Evolutionary conservation across 2,888 invertebrate genomes (phyloP).

Genomic region (Diaperis boleti): DNA sequence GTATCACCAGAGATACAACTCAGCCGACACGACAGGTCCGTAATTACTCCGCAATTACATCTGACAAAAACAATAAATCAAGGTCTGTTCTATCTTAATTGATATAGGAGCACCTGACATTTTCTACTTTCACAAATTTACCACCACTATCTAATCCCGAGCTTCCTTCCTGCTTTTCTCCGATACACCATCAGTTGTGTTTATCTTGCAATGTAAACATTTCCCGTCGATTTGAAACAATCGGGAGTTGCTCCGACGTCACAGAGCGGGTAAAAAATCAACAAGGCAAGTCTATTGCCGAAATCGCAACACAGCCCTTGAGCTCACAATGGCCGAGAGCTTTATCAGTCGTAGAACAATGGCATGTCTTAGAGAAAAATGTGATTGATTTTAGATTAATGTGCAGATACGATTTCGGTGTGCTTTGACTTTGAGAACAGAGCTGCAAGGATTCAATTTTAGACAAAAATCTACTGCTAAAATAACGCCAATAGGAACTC

Average conservation of each 20-base stretch:
- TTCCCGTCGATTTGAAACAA: conserved; percentile 3
- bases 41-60: conserved; percentile 4
- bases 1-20: not conserved
- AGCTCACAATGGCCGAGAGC: conserved; percentile 19
- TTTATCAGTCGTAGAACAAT: conserved; percentile 23
- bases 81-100: conserved; percentile 1
- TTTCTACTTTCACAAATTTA: not conserved
- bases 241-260: not conserved
- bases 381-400: conserved; percentile 35
- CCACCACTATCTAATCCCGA: not conserved
- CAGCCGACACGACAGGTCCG: conserved; percentile 1
- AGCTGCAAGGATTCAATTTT: too few relatives aligned
- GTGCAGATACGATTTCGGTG: conserved; percentile 25
- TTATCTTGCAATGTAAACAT: conserved; percentile 2
- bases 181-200: not conserved
- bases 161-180: conserved; percentile 1
- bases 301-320: conserved; percentile 12
- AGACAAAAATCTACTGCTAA: too few relatives aligned
- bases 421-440: too few relatives aligned
- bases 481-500: too few relatives aligned
- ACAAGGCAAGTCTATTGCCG: conserved; percentile 1
- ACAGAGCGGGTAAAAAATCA: too few relatives aligned
- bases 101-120: not conserved
- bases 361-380: conserved; percentile 20
- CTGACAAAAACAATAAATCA: not conserved